Evolutionary conservation across 2,797 vertebrate species (phyloP), one percentile per base, ranked within the genome.

Genomic region (Acanthurus lineatus): DNA sequence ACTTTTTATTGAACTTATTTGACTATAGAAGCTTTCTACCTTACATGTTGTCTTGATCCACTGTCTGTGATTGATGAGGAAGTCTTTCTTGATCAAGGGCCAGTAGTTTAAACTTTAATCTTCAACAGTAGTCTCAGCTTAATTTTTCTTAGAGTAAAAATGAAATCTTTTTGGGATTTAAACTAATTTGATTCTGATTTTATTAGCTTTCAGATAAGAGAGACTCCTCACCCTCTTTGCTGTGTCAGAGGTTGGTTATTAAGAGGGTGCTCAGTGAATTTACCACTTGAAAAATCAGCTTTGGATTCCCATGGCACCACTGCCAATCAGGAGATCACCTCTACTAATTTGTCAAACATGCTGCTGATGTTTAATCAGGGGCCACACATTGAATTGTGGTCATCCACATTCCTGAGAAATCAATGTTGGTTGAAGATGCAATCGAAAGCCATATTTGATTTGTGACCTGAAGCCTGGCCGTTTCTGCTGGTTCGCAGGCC

Each of bases 381-480:
- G 59, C 54, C 54, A 78, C 54, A 70, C 86, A 84, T 73, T 88
- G 83, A 90, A 86, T 78, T 89, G 85, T 85, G 87, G 80, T 90
- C 82, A 83, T 89, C 84, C 75, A 62, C 69, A 65, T n/a, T 86
- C 67, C 71, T 14, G 64, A 65, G 73, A 89, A 94, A 95, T 95
- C 94, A 93, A 92, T 94, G 88, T 60, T 76, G 81, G 83, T 82
- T 88, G 83, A 91, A 85, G 88, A 94, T 92, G 81, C 89, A 93
- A 92, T 94, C 76, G 79, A 89, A 87, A 79, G 87, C 85, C 85
- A 88, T 71, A 87, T 93, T 91, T 94, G 87, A 94, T 93, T 94
- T 92, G 90, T 90, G 86, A 91, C 82, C 82, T 19, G 22, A 71
- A 65, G 69, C 87, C 65, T 72, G 25, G 40, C 57, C 76, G 58